Conservation (phyloP, 2,888 invertebrate genomes). For the Caenorhabditis drosophilae region DNA sequence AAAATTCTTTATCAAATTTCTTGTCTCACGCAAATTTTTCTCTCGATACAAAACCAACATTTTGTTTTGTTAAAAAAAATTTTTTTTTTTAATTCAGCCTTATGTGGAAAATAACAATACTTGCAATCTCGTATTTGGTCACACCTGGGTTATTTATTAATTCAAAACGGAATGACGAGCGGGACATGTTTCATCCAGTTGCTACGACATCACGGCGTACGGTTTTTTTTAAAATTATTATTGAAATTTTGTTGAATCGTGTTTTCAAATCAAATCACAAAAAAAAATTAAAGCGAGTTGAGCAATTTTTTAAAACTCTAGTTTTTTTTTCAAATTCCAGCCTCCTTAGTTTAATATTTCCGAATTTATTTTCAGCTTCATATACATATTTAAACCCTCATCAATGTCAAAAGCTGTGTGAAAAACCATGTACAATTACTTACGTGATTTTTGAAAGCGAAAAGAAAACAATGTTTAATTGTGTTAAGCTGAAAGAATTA, state of each 20-base stretch:
- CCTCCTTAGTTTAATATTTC: not conserved
- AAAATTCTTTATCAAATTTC: no score
- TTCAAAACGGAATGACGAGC: no score
- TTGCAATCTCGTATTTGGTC: no score
- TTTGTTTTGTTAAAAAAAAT: no score
- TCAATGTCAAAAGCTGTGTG: conserved; percentile 19
- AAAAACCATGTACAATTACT: conserved; percentile 23
- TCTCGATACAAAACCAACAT: no score
- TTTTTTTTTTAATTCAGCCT: no score
- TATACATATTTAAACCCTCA: conserved; percentile 21
- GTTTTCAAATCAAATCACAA: no score
- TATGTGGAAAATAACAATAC: no score
- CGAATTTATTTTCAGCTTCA: conserved; percentile 17
- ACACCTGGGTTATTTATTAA: no score
- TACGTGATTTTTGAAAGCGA: conserved; percentile 17
- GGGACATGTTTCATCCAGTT: conserved; percentile 25
- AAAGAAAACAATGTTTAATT: conserved; percentile 25
- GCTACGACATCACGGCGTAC: conserved; percentile 28
- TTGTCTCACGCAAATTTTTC: no score
- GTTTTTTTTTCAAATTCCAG: not conserved
- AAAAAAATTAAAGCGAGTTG: no score
- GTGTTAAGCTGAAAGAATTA: conserved; percentile 19
- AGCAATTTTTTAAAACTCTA: not conserved
- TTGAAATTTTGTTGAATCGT: no score
- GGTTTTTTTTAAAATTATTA: conserved; percentile 7